Base-by-base conservation (phyloP, 1,140 invertebrate species). In the Lordiphosa mommai region DNA sequence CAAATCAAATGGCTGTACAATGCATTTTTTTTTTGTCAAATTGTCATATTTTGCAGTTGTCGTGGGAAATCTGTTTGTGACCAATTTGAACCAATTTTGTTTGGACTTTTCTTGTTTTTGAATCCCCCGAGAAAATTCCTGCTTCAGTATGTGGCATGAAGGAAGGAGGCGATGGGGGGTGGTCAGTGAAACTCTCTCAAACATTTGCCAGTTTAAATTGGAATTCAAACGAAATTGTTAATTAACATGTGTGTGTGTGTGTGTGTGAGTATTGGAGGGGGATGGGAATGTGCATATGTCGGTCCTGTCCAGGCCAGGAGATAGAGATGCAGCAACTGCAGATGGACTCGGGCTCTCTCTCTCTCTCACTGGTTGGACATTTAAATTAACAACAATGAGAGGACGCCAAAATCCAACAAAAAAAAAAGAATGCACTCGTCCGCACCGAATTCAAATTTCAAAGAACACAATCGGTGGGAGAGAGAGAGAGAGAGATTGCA, bases 161-260 rank as follows among this genome's bases (percentile, higher is more conserved):
- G 23, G 7, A 27, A 4, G 23, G 7, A 27, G 23, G 23, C n/a
- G 23, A 7, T 6, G 23, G 6, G 1, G 1, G 14, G 14, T 30
- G 10, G 23, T 29, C 43, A 47, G 9, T 47, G 43, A 30, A 47
- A 47, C 13, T 30, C 46, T 41, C 38, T 38, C 52, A 56, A 64
- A 59, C 61, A 72, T 71, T 71, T 66, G 64, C 12, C 38, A 66
- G 37, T 55, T 67, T 30, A 53, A 69, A 67, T 69, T 69, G 68
- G 68, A 69, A 72, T 72, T 72, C 68, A 67, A 72, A 69, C 68
- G 69, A 72, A 69, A 72, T 67, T 72, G 68, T 72, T 72, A 72
- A 72, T 72, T 72, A 72, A 72, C 68, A 72, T 72, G 68, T 68
- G 68, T 43, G 44, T 16, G 41, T 52, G 14, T 52, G 20, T 52